Conservation (phyloP, 1,140 invertebrate species). For the Pararge aegeria region DNA sequence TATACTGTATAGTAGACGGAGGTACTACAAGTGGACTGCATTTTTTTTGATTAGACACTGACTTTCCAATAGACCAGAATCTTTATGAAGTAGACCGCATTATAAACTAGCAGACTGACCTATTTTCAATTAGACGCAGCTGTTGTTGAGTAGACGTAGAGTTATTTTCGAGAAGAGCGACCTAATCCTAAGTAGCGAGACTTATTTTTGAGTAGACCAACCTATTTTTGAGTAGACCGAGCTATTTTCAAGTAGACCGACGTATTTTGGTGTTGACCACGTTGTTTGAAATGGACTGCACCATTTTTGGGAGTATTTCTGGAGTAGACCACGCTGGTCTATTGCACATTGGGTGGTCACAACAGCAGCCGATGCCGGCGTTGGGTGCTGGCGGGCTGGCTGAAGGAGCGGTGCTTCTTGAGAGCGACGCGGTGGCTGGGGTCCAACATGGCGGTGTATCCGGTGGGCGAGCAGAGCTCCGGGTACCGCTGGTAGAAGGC, state of each 20-base stretch:
- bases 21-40: too few relatives aligned
- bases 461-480: slow-evolving; percentile 84
- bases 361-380: slow-evolving; percentile 4
- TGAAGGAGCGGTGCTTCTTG: slow-evolving; percentile 36
- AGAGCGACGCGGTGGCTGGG: slow-evolving; percentile 43
- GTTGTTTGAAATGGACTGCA: neutral
- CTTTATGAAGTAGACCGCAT: slow-evolving; percentile 4
- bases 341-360: neutral
- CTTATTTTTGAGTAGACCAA: neutral
- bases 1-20: too few relatives aligned
- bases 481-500: slow-evolving; percentile 88
- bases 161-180: neutral
- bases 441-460: slow-evolving; percentile 69
- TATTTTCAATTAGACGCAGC: slow-evolving; percentile 18
- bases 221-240: slow-evolving; percentile 18
- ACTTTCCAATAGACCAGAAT: slow-evolving; percentile 31
- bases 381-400: slow-evolving; percentile 25
- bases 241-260: neutral
- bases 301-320: too few relatives aligned
- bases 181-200: neutral
- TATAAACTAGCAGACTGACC: neutral
- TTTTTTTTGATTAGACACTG: slow-evolving; percentile 11
- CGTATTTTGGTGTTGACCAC: neutral
- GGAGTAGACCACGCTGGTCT: neutral
- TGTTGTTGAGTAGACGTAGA: neutral